A percentile compares a stretch with the other conserved stretches of the same genome.
These are phyloP conservation scores for Turdus rufiventris DNA, from an alignment of 2,113 vertebrate species.

Conservation along the genomic window DNA sequence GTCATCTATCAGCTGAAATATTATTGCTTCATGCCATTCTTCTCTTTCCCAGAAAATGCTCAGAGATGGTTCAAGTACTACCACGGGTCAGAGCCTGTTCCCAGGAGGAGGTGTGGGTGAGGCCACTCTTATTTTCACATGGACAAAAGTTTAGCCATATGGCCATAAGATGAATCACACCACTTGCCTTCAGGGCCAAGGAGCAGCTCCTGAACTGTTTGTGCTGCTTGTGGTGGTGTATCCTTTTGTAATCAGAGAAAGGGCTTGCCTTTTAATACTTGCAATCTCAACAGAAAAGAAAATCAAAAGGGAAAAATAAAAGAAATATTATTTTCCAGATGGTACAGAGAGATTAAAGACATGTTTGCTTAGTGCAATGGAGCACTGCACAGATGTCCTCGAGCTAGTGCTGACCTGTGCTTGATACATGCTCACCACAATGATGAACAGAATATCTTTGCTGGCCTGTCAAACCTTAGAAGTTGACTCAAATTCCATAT, in stretches of 20 bases:
- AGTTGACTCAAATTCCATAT: not conserved
- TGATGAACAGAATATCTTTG: not conserved
- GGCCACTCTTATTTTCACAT: not conserved
- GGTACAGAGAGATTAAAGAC: conserved; percentile 18
- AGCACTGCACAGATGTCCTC: not conserved
- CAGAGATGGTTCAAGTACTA: not conserved
- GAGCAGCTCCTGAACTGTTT: not conserved
- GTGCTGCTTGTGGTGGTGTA: not conserved
- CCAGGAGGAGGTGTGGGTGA: not conserved
- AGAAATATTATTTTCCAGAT: conserved; percentile 41
- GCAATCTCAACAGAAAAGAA: not conserved
- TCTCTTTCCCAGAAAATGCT: not conserved
- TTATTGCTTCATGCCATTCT: not conserved
- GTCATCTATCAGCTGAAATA: not conserved
- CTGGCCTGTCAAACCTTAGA: not conserved
- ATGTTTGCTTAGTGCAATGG: not conserved
- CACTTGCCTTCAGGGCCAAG: conserved; percentile 4
- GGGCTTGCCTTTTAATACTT: not conserved
- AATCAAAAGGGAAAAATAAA: conserved; percentile 11
- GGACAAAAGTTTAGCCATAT: not conserved
- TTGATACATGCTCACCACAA: not conserved
- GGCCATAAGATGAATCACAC: not conserved
- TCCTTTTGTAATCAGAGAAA: not conserved
- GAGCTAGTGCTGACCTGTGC: conserved; percentile 10
- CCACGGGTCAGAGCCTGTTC: not conserved